Evolutionary conservation across 2,113 vertebrate species (phyloP).

Genomic region (Lepus americanus): DNA sequence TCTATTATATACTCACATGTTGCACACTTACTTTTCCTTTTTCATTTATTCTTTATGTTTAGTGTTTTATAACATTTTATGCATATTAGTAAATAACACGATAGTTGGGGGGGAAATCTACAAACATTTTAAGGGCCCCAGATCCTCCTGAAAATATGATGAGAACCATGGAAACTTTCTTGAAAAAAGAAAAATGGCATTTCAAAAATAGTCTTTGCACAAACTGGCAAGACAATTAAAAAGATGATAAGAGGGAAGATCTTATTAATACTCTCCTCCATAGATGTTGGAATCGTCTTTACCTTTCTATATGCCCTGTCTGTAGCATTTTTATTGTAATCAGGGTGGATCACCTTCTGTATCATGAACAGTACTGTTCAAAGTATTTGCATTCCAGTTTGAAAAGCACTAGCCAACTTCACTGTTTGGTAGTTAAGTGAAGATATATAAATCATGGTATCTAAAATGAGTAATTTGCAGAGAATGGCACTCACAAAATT

Average conservation of each 20-base stretch:
- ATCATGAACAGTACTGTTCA: constrained; percentile 4
- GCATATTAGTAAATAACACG: constrained; percentile 1
- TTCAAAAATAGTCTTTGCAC: background rate
- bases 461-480: background rate
- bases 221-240: background rate
- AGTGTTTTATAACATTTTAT: background rate
- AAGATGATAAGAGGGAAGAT: background rate
- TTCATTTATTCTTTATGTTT: background rate
- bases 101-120: background rate
- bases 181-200: background rate
- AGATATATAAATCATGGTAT: background rate
- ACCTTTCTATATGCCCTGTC: background rate
- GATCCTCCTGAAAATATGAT: background rate
- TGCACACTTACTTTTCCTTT: background rate
- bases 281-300: background rate
- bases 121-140: background rate
- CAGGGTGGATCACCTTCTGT: background rate
- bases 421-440: background rate
- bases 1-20: background rate
- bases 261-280: background rate
- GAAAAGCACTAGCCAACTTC: constrained; percentile 8
- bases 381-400: background rate
- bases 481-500: background rate
- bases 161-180: background rate
- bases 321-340: background rate